Conservation (phyloP, 1,140 invertebrate genomes). For the Cotesia chilonis region DNA sequence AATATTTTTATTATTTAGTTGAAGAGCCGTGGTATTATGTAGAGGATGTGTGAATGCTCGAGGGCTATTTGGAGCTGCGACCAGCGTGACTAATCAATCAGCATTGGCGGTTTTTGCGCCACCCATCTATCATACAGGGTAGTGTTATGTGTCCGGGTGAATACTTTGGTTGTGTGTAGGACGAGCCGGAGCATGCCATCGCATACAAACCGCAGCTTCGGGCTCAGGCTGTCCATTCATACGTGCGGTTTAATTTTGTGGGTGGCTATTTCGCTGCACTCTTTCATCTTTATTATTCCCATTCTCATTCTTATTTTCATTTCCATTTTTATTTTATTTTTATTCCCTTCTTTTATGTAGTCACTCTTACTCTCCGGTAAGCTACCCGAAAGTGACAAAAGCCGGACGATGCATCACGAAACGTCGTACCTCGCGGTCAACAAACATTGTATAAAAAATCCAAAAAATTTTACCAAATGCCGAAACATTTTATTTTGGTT, state of each 20-base stretch:
- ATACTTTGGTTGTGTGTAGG: conserved; percentile 35
- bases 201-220: conserved; percentile 60
- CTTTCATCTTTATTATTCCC: conserved; percentile 5
- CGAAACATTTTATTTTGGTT: too few species aligned
- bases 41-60: conserved; percentile 1
- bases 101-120: conserved; percentile 63
- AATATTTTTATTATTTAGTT: conserved; percentile 1
- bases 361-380: too few species aligned
- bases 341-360: neutral
- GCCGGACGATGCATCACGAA: too few species aligned
- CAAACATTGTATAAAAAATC: too few species aligned
- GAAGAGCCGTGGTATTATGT: neutral
- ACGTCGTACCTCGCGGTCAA: too few species aligned
- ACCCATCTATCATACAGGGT: conserved; percentile 59
- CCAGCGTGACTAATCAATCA: conserved; percentile 64
- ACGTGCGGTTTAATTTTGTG: conserved; percentile 46
- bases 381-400: too few species aligned
- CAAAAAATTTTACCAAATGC: too few species aligned
- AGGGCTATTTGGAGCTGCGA: conserved; percentile 44
- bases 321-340: conserved; percentile 7
- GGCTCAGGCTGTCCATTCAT: conserved; percentile 56
- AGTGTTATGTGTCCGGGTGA: neutral
- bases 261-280: conserved; percentile 39
- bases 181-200: conserved; percentile 53
- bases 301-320: neutral